Base-by-base conservation (phyloP, 1,140 invertebrate species). In the Drosophila ironensis region DNA sequence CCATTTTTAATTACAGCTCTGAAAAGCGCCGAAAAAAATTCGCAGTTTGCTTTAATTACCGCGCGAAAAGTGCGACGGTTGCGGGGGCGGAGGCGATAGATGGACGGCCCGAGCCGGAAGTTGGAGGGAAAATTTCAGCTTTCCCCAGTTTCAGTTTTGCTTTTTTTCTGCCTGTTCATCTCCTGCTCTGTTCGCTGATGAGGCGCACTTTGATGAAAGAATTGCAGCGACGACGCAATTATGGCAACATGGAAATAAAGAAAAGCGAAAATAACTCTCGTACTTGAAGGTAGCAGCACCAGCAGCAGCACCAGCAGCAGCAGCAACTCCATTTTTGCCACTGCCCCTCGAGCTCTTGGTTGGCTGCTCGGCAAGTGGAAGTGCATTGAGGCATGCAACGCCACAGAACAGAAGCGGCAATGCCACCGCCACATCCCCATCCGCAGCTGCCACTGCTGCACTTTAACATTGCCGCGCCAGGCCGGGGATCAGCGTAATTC, bases 201-300 rank as follows among this genome's bases (percentile, higher is more conserved):
- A 82, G 78, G 73, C 78, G 78, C 78, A 84, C 73, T 82, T 84
- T 67, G 78, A 82, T 84, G 80, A 84, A 82, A 84, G 78, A 82
- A 82, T 78, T 84, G 69, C 78, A 73, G 40, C 56, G 47, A 51
- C 67, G 33, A 24, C 19, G 78, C 78, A 84, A 84, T 84, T 84
- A 84, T 84, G 80, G 69, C 80, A 84, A 71, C 78, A 84, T 84
- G 80, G 33, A 84, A 84, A 84, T 73, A 84, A 84, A 84, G 73
- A 84, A 84, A 84, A 70, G 78, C 53, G 71, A 74, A 78, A 84
- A 82, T 73, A 82, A 82, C 84, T 51, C 54, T 70, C 54, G 54
- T 71, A 78, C 78, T 84, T 73, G 50, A 78, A 82, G 73, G 69
- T 70, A 77, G 40, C 47, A 54, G 45, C n/a, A 73, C 68, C 69